Conservation (phyloP, 2,797 vertebrate genomes). For the Myripristis murdjan region DNA sequence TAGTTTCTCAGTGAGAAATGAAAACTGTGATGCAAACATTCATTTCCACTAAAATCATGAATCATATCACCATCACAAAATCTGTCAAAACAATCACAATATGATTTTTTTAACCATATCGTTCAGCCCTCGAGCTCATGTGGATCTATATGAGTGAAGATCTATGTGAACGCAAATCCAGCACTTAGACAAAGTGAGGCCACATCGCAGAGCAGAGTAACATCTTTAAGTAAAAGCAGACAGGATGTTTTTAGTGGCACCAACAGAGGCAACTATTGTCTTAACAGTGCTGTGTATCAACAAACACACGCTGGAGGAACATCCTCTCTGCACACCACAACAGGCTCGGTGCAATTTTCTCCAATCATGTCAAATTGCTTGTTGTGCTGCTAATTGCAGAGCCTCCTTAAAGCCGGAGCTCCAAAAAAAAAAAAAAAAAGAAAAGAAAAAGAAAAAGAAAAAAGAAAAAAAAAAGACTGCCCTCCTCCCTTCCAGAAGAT, state of each 20-base stretch:
- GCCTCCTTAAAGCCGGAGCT: constrained; percentile 11
- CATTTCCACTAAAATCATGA: too few species aligned
- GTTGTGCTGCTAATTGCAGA: constrained; percentile 31
- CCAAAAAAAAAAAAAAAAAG: too few species aligned
- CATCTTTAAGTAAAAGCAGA: background rate
- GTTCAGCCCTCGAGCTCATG: too few species aligned
- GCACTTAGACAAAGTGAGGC: background rate
- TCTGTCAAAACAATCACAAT: too few species aligned
- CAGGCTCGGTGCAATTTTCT: constrained; percentile 40
- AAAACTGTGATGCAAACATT: too few species aligned
- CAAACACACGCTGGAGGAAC: constrained; percentile 26
- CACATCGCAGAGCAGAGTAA: background rate
- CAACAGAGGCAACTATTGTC: constrained; percentile 22
- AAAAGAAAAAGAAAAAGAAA: background rate
- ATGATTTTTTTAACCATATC: too few species aligned
- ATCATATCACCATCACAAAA: too few species aligned
- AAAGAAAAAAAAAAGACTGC: background rate
- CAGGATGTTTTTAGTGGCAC: background rate
- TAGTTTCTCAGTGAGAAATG: too few species aligned
- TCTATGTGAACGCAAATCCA: too few species aligned
- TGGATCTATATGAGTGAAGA: too few species aligned
- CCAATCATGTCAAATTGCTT: constrained; percentile 52
- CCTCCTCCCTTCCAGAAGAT: constrained; percentile 32
- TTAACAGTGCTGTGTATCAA: constrained; percentile 19
- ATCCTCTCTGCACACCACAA: background rate